Percentiles rank a stretch among this genome's conserved stretches.
These are phyloP conservation scores for Heliornis fulica DNA, from an alignment of 2,113 vertebrate genomes.

Conservation along the genomic window DNA sequence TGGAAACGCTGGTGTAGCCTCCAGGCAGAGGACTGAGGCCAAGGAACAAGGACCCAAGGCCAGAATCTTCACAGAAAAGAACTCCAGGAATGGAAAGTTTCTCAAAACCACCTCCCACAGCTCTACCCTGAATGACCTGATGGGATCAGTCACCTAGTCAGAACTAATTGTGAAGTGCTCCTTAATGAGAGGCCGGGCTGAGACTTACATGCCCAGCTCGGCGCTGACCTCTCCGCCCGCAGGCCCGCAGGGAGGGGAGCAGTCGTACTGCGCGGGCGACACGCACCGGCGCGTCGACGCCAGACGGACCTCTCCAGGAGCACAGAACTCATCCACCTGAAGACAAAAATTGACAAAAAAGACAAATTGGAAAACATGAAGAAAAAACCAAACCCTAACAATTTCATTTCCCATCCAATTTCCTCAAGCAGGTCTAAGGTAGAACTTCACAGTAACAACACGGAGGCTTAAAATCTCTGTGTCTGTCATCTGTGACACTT, in stretches of 20 bases:
- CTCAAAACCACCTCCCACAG: not conserved
- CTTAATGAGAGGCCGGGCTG: not conserved
- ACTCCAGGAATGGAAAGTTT: not conserved
- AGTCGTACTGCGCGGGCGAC: conserved; percentile 73
- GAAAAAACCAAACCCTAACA: not conserved
- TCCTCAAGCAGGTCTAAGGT: not conserved
- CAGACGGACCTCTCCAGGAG: conserved; percentile 77
- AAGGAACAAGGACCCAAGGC: not conserved
- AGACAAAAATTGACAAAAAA: too few relatives aligned
- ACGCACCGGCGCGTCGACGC: conserved; percentile 82
- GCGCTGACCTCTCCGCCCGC: conserved; percentile 78
- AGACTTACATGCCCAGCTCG: conserved; percentile 87
- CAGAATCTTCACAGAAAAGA: not conserved
- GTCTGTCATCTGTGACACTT: not conserved
- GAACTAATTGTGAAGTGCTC: not conserved
- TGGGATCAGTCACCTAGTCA: not conserved
- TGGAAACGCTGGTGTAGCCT: not conserved
- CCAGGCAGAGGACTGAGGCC: not conserved
- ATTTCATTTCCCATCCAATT: not conserved
- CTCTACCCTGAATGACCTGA: not conserved
- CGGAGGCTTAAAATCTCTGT: not conserved
- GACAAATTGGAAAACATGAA: accelerated
- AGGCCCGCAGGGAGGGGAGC: conserved; percentile 76
- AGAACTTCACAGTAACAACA: not conserved
- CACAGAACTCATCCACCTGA: conserved; percentile 83